These are phyloP conservation scores for Dryobotodes eremita DNA, from an alignment of 2,888 invertebrate species.

Conservation along the genomic window DNA sequence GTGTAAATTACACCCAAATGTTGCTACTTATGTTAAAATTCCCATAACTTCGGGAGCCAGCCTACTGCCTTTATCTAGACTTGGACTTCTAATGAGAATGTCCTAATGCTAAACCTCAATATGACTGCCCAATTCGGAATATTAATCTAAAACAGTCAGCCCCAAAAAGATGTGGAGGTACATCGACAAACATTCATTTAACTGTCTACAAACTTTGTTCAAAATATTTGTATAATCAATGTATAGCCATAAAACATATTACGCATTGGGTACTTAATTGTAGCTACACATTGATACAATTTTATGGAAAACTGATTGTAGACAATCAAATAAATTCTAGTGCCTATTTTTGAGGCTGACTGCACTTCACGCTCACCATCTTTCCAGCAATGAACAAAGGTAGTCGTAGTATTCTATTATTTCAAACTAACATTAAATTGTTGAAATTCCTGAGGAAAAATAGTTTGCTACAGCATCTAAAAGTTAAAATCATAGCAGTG, in stretches of 20 bases:
- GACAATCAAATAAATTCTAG: background rate
- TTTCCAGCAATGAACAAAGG: background rate
- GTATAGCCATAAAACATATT: background rate
- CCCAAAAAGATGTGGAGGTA: background rate
- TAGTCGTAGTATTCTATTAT: background rate
- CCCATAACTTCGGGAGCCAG: background rate
- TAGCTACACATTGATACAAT: background rate
- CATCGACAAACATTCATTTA: no score
- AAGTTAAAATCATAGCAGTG: conserved; percentile 36
- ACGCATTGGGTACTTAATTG: background rate
- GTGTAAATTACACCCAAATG: background rate
- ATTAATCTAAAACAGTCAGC: background rate
- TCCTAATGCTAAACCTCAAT: background rate
- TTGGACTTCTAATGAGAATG: background rate
- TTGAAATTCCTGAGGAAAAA: background rate
- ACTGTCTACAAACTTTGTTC: no score
- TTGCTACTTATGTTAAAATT: background rate
- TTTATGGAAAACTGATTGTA: background rate
- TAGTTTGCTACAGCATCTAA: background rate
- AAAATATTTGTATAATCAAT: no score
- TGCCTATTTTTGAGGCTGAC: no score
- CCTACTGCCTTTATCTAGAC: no score
- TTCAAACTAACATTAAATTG: background rate
- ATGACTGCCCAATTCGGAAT: background rate
- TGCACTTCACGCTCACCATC: background rate